Evolutionary conservation across 2,113 vertebrate genomes (phyloP).

Genomic region (Noturus placidus): DNA sequence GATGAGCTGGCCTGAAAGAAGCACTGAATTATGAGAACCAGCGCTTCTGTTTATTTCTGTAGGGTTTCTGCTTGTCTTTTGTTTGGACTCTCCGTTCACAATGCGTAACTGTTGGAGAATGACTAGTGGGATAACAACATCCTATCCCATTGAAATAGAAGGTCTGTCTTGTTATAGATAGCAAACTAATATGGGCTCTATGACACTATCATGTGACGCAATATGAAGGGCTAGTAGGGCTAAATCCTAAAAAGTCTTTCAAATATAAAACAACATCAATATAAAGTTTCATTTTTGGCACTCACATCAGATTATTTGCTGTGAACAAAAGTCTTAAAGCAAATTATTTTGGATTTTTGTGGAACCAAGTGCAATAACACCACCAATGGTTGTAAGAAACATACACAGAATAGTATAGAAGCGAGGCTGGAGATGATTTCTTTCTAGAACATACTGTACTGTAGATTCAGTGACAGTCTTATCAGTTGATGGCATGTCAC

Average conservation of each 20-base stretch:
- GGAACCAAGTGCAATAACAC: neutral
- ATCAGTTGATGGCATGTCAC: neutral
- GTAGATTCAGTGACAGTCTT: neutral
- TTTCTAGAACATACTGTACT: neutral
- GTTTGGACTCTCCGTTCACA: neutral
- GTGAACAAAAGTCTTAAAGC: neutral
- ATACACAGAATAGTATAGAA: neutral
- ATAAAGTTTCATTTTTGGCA: neutral
- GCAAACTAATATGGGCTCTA: neutral
- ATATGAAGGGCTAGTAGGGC: neutral
- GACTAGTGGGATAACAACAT: neutral
- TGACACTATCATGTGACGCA: neutral
- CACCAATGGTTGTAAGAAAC: neutral
- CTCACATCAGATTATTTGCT: neutral
- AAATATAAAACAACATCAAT: neutral
- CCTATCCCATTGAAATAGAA: neutral
- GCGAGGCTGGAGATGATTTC: neutral
- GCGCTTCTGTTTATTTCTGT: constrained; percentile 32
- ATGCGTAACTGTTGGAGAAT: constrained; percentile 1
- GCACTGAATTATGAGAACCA: constrained; percentile 37
- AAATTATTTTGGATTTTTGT: neutral
- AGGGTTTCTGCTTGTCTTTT: constrained; percentile 15
- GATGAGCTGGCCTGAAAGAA: constrained; percentile 27
- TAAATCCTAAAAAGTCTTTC: neutral
- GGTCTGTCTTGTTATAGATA: constrained; percentile 20